Conservation (phyloP, 2,888 invertebrate species). For the Biston betularia region DNA sequence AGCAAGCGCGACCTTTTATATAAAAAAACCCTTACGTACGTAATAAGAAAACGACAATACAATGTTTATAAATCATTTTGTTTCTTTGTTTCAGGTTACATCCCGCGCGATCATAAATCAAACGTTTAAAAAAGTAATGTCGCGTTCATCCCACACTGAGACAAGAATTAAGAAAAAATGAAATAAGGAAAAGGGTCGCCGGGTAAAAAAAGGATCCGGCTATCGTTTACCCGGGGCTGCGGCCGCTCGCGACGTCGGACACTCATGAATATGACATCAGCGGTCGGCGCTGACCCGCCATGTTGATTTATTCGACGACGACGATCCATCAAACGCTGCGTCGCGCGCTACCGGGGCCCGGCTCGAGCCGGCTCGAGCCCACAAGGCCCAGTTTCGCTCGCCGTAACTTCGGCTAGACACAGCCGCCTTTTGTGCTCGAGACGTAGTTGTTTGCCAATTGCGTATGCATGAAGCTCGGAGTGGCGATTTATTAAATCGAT, state of each 20-base stretch:
- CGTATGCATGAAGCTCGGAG: slow-evolving; percentile 65
- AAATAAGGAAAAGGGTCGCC: slow-evolving; percentile 64
- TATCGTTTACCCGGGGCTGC: slow-evolving; percentile 58
- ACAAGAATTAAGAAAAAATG: slow-evolving; percentile 62
- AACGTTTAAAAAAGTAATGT: slow-evolving; percentile 57
- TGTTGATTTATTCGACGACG: slow-evolving; percentile 73
- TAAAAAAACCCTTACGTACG: slow-evolving; percentile 40
- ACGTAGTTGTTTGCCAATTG: slow-evolving; percentile 62
- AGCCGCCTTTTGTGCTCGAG: slow-evolving; percentile 50
- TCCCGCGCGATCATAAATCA: slow-evolving; percentile 60
- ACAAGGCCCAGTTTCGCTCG: slow-evolving; percentile 56
- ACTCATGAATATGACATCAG: slow-evolving; percentile 84
- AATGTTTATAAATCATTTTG: slow-evolving; percentile 49
- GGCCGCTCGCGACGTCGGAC: slow-evolving; percentile 38
- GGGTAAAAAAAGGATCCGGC: slow-evolving; percentile 52
- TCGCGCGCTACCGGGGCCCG: slow-evolving; percentile 32
- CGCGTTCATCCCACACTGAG: slow-evolving; percentile 52
- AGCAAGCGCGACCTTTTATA: slow-evolving; percentile 34
- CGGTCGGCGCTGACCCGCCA: slow-evolving; percentile 64
- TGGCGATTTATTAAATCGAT: slow-evolving; percentile 59
- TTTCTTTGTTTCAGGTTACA: slow-evolving; percentile 71
- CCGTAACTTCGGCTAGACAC: slow-evolving; percentile 51
- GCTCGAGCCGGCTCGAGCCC: slow-evolving; percentile 47
- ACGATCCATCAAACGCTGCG: slow-evolving; percentile 73
- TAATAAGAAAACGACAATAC: slow-evolving; percentile 48